Evolutionary conservation across 2,888 invertebrate species (phyloP).

Genomic region (Priocnemis perturbator): DNA sequence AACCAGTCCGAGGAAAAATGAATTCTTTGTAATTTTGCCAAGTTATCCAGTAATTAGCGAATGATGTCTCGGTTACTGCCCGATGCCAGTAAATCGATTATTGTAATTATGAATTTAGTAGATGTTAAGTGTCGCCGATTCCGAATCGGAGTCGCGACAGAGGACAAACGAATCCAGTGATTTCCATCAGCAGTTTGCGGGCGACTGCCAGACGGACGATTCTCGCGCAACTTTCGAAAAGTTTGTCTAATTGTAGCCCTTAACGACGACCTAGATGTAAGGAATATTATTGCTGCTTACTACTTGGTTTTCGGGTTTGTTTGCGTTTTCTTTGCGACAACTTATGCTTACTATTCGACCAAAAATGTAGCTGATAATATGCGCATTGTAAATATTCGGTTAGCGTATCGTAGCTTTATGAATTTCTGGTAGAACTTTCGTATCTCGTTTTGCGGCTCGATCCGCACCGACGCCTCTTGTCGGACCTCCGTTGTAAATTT

Average conservation of each 20-base stretch:
- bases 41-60: background rate
- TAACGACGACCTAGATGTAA: no score
- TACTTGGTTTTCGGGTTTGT: background rate
- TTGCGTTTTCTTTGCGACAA: conserved; percentile 7
- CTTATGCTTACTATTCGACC: conserved; percentile 33
- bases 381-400: conserved; percentile 28
- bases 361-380: conserved; percentile 30
- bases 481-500: no score
- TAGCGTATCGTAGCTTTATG: conserved; percentile 1
- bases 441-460: no score
- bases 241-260: no score
- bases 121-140: no score
- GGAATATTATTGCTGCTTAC: no score
- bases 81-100: conserved; percentile 23
- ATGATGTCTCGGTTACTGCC: background rate
- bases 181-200: conserved; percentile 32
- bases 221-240: no score
- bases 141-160: no score
- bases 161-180: conserved; percentile 34
- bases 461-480: no score
- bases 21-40: background rate
- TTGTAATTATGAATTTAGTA: conserved; percentile 4
- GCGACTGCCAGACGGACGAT: conserved; percentile 24
- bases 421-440: no score
- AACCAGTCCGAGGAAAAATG: background rate